Percentiles rank a stretch among this genome's conserved stretches.
Conservation (phyloP, 2,888 invertebrate genomes). For the Ochropacha duplaris region DNA sequence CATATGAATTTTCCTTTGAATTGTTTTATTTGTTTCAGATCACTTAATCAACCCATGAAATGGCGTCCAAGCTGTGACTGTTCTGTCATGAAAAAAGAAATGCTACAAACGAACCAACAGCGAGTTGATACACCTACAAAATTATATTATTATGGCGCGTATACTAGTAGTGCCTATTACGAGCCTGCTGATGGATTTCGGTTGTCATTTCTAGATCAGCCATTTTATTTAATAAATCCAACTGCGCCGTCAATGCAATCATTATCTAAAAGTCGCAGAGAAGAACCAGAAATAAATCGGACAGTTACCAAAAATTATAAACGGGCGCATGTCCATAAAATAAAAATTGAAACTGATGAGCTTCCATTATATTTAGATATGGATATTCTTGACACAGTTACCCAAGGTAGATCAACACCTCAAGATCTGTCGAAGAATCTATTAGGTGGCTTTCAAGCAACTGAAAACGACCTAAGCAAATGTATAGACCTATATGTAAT, state of each 20-base stretch:
- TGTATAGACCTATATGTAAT: slow-evolving; percentile 40
- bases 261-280: not conserved
- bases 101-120: not conserved
- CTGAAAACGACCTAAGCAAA: slow-evolving; percentile 29
- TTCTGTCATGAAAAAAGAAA: not conserved
- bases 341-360: not conserved
- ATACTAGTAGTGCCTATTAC: not conserved
- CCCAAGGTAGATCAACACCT: not conserved
- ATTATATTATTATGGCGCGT: not conserved
- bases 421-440: slow-evolving; percentile 14
- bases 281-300: not conserved
- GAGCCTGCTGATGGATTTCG: not conserved
- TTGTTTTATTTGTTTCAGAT: not conserved
- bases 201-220: not conserved
- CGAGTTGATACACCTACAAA: not conserved
- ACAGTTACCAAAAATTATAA: not conserved
- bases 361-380: not conserved
- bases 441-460: slow-evolving; percentile 17
- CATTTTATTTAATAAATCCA: not conserved
- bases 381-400: not conserved
- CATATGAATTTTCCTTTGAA: too few species aligned
- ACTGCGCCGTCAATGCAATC: not conserved
- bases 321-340: not conserved
- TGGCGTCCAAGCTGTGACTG: not conserved
- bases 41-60: not conserved